A percentile compares a stretch with the other conserved stretches of the same genome.
These are phyloP conservation scores for Ceuthmochares aereus DNA, from an alignment of 2,113 vertebrate species.

Conservation along the genomic window DNA sequence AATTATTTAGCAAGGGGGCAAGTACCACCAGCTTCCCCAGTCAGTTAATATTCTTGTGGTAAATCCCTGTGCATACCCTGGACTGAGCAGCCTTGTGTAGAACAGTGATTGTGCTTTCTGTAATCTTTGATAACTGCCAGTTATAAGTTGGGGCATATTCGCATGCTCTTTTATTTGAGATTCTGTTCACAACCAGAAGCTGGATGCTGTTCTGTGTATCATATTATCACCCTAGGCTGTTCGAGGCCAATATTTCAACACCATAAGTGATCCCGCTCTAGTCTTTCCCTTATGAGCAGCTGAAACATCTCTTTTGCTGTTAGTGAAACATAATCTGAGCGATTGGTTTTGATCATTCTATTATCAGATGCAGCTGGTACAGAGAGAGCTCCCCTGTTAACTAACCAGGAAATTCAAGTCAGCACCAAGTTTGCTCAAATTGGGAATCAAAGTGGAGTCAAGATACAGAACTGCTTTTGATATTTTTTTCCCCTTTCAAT, in stretches of 20 bases:
- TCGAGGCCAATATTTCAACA: conserved; percentile 38
- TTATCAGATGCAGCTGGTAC: conserved; percentile 16
- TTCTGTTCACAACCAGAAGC: conserved; percentile 30
- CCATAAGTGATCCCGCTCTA: not conserved
- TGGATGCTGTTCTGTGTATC: not conserved
- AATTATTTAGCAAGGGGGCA: not conserved
- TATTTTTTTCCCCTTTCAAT: not conserved
- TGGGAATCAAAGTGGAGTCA: not conserved
- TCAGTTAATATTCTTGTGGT: not conserved
- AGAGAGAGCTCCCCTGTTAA: not conserved
- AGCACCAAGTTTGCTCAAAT: conserved; percentile 4
- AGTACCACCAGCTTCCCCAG: not conserved
- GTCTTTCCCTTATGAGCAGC: conserved; percentile 9
- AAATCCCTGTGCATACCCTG: not conserved
- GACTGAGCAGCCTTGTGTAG: not conserved
- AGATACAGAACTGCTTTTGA: not conserved
- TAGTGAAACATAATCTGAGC: conserved; percentile 21
- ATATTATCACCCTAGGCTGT: not conserved
- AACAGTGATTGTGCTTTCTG: not conserved
- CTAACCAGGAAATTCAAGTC: not conserved
- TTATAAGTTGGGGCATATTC: not conserved
- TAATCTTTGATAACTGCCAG: not conserved
- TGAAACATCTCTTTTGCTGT: conserved; percentile 23
- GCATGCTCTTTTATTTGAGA: conserved; percentile 1
- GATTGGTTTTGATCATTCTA: conserved; percentile 28